Conservation (phyloP, 2,888 invertebrate genomes). For the Pachycephus smyrnensis region DNA sequence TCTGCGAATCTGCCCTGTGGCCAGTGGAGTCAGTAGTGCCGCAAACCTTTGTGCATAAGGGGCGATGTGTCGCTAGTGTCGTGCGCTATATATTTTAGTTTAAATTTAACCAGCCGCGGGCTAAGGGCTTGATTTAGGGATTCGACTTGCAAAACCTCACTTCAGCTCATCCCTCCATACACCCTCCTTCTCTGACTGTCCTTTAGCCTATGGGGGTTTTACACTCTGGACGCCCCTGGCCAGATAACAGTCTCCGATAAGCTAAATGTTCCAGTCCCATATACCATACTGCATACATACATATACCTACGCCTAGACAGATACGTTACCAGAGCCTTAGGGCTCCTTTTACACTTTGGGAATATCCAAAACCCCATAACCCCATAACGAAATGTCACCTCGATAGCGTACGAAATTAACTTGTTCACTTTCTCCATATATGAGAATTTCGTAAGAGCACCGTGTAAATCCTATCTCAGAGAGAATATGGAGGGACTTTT, state of each 20-base stretch:
- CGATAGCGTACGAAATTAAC: neutral
- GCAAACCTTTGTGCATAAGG: neutral
- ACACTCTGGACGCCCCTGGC: conserved; percentile 51
- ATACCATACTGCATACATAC: conserved; percentile 36
- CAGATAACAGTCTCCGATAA: conserved; percentile 60
- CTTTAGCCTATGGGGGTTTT: conserved; percentile 42
- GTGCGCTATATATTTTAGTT: conserved; percentile 53
- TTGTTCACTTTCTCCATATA: neutral
- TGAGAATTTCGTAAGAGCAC: neutral
- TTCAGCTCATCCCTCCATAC: conserved; percentile 12
- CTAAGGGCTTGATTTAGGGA: conserved; percentile 60
- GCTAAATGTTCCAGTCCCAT: conserved; percentile 59
- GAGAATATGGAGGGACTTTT: neutral
- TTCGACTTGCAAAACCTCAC: conserved; percentile 28
- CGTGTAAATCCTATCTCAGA: neutral
- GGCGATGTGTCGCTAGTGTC: neutral
- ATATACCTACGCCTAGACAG: conserved; percentile 22
- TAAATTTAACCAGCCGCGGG: conserved; percentile 59
- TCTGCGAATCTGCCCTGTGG: conserved; percentile 9
- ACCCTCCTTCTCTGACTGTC: neutral
- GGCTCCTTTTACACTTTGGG: neutral
- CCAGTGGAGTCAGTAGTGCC: neutral
- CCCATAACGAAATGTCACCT: neutral
- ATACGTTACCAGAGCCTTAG: conserved; percentile 7
- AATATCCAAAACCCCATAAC: neutral